These are phyloP conservation scores for Hipposideros larvatus DNA, from an alignment of 2,797 vertebrate species.

Conservation along the genomic window DNA sequence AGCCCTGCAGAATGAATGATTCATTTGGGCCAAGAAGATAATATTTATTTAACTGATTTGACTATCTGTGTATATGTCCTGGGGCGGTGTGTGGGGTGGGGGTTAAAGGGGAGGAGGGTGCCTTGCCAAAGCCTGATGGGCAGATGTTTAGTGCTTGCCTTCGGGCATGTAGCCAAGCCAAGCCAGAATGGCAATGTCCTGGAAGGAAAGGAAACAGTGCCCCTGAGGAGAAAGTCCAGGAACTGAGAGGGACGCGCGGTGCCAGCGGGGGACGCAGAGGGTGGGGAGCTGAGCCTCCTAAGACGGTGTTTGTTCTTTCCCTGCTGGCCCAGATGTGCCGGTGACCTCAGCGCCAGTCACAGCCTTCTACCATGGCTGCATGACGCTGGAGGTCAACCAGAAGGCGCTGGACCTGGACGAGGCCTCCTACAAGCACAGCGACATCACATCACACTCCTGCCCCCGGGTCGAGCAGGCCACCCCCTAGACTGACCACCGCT, in stretches of 20 bases:
- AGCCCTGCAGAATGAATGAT: neutral
- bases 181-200: neutral
- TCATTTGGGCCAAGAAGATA: neutral
- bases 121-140: neutral
- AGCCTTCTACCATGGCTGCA: conserved; percentile 95
- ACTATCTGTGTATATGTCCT: neutral
- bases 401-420: conserved; percentile 93
- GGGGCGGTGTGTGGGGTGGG: no score
- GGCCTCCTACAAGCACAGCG: conserved; percentile 94
- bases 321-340: conserved; percentile 91
- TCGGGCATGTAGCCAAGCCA: fast-evolving
- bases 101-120: neutral
- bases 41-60: neutral
- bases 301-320: conserved; percentile 40
- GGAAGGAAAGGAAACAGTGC: neutral
- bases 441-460: conserved; percentile 98
- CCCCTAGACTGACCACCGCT: neutral
- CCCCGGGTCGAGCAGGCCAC: conserved; percentile 88
- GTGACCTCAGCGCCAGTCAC: conserved; percentile 94
- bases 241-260: neutral
- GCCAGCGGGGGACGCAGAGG: fast-evolving
- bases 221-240: neutral
- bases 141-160: neutral
- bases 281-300: neutral
- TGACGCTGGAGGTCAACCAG: conserved; percentile 92